These are phyloP conservation scores for Lycocerus yunnanus DNA, from an alignment of 2,888 invertebrate species.

Conservation along the genomic window DNA sequence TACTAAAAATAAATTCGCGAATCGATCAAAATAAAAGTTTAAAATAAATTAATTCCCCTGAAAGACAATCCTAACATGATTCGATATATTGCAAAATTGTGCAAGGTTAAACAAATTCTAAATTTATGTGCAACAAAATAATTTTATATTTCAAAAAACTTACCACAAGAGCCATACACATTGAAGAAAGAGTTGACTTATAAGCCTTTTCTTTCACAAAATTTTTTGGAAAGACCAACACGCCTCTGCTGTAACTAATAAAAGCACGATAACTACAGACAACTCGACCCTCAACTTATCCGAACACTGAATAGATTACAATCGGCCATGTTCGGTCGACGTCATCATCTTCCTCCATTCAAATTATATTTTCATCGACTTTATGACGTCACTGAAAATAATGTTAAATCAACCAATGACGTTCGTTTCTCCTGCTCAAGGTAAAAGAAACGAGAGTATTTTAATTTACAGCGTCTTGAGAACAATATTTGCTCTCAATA, in stretches of 20 bases:
- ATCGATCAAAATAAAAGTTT: constrained; percentile 56
- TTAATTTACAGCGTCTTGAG: background rate
- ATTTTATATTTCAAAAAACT: constrained; percentile 51
- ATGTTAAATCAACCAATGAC: background rate
- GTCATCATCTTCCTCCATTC: constrained; percentile 21
- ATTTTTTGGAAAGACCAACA: constrained; percentile 18
- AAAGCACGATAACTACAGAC: constrained; percentile 21
- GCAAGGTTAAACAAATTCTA: too few relatives aligned
- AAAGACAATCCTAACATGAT: constrained; percentile 11
- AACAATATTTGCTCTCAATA: background rate
- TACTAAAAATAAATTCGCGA: background rate
- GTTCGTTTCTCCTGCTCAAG: background rate
- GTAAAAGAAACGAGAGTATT: background rate
- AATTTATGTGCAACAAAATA: background rate
- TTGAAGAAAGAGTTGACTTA: constrained; percentile 67
- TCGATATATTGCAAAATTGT: background rate
- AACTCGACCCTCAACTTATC: constrained; percentile 23
- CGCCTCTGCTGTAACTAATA: constrained; percentile 10
- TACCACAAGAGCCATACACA: constrained; percentile 88
- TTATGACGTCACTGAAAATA: constrained; percentile 23
- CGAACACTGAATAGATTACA: constrained; percentile 20
- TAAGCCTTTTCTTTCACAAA: constrained; percentile 48
- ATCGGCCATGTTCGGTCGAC: constrained; percentile 23
- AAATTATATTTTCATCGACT: constrained; percentile 24
- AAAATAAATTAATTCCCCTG: constrained; percentile 20